phyloP scores from a whole-genome alignment of 2,797 vertebrate species.

The Pipistrellus nathusii region DNA sequence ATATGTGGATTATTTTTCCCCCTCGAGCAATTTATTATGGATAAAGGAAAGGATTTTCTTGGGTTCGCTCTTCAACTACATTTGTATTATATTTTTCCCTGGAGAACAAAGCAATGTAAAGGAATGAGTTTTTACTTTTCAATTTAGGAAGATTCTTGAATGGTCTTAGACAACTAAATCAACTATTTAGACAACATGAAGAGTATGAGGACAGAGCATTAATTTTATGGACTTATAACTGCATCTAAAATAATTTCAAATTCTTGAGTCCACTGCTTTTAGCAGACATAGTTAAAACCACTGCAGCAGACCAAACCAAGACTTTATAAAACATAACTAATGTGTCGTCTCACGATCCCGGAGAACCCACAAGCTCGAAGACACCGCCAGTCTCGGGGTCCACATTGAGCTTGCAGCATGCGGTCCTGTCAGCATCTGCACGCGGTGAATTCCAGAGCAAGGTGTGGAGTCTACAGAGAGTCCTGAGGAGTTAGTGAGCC shows the following conservation, averaged over 20 bases:
- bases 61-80: neutral
- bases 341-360: neutral
- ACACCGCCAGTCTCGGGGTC: neutral
- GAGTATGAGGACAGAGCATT: neutral
- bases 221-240: slow-evolving; percentile 17
- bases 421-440: neutral
- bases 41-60: neutral
- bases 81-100: slow-evolving; percentile 32
- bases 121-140: slow-evolving; percentile 14
- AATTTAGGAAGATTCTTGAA: neutral
- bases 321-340: slow-evolving; percentile 47
- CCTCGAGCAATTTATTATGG: neutral
- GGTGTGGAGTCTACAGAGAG: neutral
- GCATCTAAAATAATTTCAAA: slow-evolving; percentile 46
- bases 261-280: neutral
- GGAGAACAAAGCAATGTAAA: neutral
- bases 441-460: neutral
- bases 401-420: neutral
- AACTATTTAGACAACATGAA: slow-evolving; percentile 50
- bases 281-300: slow-evolving; percentile 60
- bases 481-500: neutral
- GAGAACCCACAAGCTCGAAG: neutral
- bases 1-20: neutral
- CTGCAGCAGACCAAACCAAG: neutral
- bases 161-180: slow-evolving; percentile 37